A percentile compares a stretch with the other conserved stretches of the same genome.
phyloP scores from a whole-genome alignment of 2,888 invertebrate species.

The Hoplodrina ambigua region DNA sequence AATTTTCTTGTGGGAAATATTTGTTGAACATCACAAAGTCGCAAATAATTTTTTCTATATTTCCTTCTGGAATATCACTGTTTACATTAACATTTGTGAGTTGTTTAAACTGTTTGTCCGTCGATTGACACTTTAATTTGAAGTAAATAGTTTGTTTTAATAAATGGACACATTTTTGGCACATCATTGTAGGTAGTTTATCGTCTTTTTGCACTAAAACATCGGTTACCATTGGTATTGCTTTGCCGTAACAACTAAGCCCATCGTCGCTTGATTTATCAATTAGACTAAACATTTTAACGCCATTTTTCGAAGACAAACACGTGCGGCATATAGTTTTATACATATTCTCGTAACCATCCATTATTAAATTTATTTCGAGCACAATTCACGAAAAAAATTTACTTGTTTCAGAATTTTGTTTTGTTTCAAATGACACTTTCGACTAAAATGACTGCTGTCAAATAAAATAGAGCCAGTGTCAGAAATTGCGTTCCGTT shows the following conservation, averaged over 20 bases:
- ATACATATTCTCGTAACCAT: constrained; percentile 72
- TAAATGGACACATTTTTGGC: constrained; percentile 76
- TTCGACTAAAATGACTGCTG: constrained; percentile 10
- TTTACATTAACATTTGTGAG: constrained; percentile 55
- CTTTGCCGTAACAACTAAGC: constrained; percentile 77
- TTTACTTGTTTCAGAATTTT: constrained; percentile 2
- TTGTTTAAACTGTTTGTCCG: constrained; percentile 69
- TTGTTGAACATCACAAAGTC: constrained; percentile 72
- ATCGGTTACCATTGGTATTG: constrained; percentile 73
- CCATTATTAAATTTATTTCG: constrained; percentile 63
- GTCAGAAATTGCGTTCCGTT: constrained; percentile 43
- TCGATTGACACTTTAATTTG: constrained; percentile 79
- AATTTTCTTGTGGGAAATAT: constrained; percentile 63
- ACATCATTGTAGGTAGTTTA: constrained; percentile 78
- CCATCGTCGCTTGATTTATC: constrained; percentile 72
- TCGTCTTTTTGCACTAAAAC: constrained; percentile 73
- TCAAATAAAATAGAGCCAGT: neutral
- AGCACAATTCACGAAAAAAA: neutral
- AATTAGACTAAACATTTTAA: constrained; percentile 76
- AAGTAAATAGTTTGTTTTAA: constrained; percentile 81
- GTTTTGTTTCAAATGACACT: constrained; percentile 34
- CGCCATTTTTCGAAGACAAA: constrained; percentile 68
- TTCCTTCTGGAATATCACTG: constrained; percentile 33
- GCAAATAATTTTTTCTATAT: constrained; percentile 70
- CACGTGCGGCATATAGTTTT: constrained; percentile 81